A percentile compares a stretch with the other conserved stretches of the same genome.
Conservation (phyloP, 1,140 invertebrate genomes). For the Lepidotrigona ventralis region DNA sequence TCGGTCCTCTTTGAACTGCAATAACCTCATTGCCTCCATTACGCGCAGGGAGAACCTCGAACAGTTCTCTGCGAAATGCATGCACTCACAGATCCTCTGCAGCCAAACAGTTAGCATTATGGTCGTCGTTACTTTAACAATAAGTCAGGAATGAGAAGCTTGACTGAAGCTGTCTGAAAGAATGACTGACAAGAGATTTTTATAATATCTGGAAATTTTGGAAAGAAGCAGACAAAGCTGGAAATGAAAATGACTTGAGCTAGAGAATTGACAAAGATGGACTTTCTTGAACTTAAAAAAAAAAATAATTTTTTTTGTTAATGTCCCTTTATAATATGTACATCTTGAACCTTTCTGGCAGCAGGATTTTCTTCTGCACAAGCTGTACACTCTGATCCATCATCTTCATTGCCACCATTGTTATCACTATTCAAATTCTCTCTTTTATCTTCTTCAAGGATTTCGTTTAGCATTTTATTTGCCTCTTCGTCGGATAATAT, state of each 20-base stretch:
- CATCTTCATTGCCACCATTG: neutral
- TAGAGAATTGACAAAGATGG: neutral
- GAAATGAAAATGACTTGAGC: no score
- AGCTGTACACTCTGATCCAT: neutral
- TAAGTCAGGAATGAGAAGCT: neutral
- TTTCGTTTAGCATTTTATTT: slow-evolving; percentile 45
- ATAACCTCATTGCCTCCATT: slow-evolving; percentile 66
- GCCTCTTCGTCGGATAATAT: slow-evolving; percentile 35
- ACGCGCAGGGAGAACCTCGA: slow-evolving; percentile 65
- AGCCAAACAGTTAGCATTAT: neutral
- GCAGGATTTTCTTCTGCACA: neutral
- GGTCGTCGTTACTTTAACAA: neutral
- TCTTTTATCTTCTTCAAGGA: slow-evolving; percentile 48
- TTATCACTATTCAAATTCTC: neutral
- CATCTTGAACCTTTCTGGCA: neutral
- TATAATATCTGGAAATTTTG: no score
- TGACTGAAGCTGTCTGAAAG: neutral
- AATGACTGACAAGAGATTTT: no score
- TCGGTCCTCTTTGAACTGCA: slow-evolving; percentile 42
- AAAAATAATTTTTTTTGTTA: neutral
- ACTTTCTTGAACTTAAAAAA: neutral
- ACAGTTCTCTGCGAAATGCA: slow-evolving; percentile 47
- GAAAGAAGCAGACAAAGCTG: no score
- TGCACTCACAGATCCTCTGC: slow-evolving; percentile 22
- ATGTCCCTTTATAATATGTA: neutral